phyloP scores from a whole-genome alignment of 2,797 vertebrate genomes.

The Bradypodion pumilum region DNA sequence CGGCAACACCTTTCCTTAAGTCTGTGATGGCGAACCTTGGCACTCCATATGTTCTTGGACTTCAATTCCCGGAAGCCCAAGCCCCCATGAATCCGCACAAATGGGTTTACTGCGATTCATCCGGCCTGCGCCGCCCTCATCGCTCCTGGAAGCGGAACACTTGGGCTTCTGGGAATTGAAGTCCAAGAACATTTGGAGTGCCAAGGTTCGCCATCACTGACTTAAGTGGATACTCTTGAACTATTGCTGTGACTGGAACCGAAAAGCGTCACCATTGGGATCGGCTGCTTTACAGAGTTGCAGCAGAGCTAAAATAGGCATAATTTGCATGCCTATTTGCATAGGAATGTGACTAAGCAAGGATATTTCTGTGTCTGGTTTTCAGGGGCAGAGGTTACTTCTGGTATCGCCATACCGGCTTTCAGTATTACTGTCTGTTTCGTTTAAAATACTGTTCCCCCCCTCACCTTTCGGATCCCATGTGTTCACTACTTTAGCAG shows the following conservation, averaged over 20 bases:
- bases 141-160: too few species aligned
- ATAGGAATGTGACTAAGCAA: neutral
- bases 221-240: neutral
- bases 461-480: neutral
- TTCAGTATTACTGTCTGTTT: neutral
- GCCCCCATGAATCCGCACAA: too few species aligned
- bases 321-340: too few species aligned
- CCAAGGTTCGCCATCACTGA: too few species aligned
- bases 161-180: too few species aligned
- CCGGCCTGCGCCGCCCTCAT: too few species aligned
- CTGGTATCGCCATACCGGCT: neutral
- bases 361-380: neutral
- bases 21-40: too few species aligned
- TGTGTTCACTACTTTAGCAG: neutral
- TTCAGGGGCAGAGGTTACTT: neutral
- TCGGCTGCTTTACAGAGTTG: neutral
- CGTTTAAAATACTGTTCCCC: neutral
- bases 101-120: too few species aligned
- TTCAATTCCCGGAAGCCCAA: too few species aligned
- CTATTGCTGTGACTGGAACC: too few species aligned
- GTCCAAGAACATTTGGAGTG: too few species aligned
- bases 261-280: neutral
- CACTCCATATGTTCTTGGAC: too few species aligned
- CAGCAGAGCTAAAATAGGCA: neutral
- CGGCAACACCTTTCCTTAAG: neutral